Percentiles rank a stretch among this genome's conserved stretches.
phyloP scores from a whole-genome alignment of 2,113 vertebrate genomes.

The Athene noctua region DNA sequence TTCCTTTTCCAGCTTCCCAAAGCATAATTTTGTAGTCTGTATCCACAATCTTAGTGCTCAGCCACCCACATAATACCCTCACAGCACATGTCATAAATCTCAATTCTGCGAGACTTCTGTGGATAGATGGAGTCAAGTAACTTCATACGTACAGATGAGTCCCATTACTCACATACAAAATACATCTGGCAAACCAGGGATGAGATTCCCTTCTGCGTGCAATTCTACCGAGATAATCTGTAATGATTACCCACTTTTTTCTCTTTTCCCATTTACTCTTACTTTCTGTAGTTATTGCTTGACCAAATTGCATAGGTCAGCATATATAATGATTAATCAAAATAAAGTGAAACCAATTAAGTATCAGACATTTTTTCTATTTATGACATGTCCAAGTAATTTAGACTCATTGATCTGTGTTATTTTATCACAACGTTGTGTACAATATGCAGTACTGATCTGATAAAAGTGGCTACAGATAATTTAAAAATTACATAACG shows the following conservation, averaged over 20 bases:
- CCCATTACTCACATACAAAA: background rate
- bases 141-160: rapidly evolving
- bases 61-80: rapidly evolving
- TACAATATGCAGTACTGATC: background rate
- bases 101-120: background rate
- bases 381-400: background rate
- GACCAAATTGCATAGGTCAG: background rate
- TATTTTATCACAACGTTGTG: background rate
- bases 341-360: background rate
- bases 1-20: background rate
- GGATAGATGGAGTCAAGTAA: background rate
- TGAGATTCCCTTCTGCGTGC: background rate
- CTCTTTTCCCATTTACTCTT: background rate
- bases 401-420: background rate
- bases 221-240: too few species aligned
- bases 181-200: background rate
- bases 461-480: background rate
- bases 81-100: background rate
- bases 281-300: background rate
- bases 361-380: background rate
- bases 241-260: rapidly evolving
- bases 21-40: background rate
- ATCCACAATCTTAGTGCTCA: background rate
- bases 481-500: background rate
- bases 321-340: rapidly evolving